Evolutionary conservation across 2,113 vertebrate species (phyloP).

Genomic region (Chrysochloris asiatica): DNA sequence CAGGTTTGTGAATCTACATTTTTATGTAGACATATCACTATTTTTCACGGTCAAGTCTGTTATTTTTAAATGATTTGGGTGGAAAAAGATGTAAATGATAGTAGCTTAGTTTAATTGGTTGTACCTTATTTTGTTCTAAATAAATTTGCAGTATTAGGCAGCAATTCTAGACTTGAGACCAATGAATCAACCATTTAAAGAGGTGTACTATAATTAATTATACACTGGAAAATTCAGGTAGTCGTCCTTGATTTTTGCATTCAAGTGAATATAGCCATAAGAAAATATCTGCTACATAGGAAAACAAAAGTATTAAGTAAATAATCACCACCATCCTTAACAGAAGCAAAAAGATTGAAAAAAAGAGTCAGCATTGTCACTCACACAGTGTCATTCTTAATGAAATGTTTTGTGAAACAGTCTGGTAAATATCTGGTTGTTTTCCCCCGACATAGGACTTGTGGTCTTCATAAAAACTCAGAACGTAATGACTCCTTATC

Average conservation of each 20-base stretch:
- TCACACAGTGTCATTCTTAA: neutral
- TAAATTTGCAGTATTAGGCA: constrained; percentile 78
- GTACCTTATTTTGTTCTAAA: constrained; percentile 75
- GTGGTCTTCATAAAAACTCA: constrained; percentile 48
- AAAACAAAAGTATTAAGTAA: constrained; percentile 54
- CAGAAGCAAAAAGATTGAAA: constrained; percentile 55
- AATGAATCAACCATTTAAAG: constrained; percentile 26
- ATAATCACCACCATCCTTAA: constrained; percentile 66
- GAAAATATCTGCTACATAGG: constrained; percentile 50
- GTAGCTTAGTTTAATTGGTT: constrained; percentile 73
- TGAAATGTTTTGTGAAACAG: constrained; percentile 28
- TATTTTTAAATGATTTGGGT: constrained; percentile 67
- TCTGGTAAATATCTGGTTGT: neutral
- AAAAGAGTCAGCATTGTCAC: neutral
- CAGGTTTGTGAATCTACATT: constrained; percentile 47
- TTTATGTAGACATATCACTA: constrained; percentile 52
- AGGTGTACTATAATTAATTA: constrained; percentile 31
- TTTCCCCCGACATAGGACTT: constrained; percentile 2
- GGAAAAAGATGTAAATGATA: constrained; percentile 34
- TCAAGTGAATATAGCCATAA: constrained; percentile 67
- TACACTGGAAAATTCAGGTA: constrained; percentile 63
- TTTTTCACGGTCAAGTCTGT: constrained; percentile 66
- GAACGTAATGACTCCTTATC: neutral
- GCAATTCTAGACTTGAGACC: constrained; percentile 72
- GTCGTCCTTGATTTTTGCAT: constrained; percentile 37